Conservation (phyloP, 2,113 vertebrate species). For the Pelusios castaneus region DNA sequence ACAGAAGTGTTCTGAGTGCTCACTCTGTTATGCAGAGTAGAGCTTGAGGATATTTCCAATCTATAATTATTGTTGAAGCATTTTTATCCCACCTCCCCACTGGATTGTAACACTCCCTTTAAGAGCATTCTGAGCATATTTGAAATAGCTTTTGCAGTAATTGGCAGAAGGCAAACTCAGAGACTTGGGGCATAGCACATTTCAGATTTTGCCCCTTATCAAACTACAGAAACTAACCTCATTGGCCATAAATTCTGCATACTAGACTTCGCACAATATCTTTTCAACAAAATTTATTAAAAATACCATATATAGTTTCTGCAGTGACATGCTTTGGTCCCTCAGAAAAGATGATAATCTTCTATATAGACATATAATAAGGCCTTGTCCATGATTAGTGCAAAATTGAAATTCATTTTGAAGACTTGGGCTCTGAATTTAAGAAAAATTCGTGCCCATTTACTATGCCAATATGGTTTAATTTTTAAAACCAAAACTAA, state of each 20-base stretch:
- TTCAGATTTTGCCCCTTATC: slow-evolving; percentile 31
- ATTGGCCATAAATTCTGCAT: slow-evolving; percentile 19
- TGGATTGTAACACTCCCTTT: slow-evolving; percentile 5
- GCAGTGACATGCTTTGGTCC: neutral
- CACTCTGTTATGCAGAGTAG: slow-evolving; percentile 4
- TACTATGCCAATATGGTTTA: neutral
- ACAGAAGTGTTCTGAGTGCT: neutral
- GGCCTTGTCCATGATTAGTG: neutral
- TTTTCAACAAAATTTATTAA: neutral
- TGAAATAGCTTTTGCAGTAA: slow-evolving; percentile 22
- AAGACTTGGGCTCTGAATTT: neutral
- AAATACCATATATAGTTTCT: neutral
- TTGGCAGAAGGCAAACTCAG: slow-evolving; percentile 24
- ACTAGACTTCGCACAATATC: neutral
- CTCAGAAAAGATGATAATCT: neutral
- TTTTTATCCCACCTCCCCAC: neutral
- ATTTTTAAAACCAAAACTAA: neutral
- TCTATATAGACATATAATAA: neutral
- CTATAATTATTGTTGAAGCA: slow-evolving; percentile 2
- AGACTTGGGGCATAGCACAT: slow-evolving; percentile 18
- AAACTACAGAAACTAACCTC: neutral
- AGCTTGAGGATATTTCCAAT: slow-evolving; percentile 9
- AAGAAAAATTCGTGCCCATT: neutral
- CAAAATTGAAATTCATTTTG: neutral
- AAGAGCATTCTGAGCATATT: slow-evolving; percentile 17